These are phyloP conservation scores for Heliangelus exortis DNA, from an alignment of 2,797 vertebrate genomes.

Conservation along the genomic window DNA sequence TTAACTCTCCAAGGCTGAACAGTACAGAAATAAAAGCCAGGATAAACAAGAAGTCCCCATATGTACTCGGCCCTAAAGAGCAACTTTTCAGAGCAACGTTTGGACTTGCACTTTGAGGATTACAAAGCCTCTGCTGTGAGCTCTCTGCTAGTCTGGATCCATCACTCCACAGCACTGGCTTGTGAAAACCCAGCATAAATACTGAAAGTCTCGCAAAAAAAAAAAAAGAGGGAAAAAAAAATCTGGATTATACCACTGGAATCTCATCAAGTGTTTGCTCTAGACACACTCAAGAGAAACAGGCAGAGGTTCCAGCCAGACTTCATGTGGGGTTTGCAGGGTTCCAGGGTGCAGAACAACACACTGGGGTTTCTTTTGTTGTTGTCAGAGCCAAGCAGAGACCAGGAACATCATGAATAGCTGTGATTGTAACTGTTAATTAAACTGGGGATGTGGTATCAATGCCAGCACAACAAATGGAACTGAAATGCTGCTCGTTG, in stretches of 20 bases:
- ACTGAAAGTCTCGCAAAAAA: not conserved
- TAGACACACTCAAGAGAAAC: not conserved
- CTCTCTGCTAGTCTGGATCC: not conserved
- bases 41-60: constrained; percentile 48
- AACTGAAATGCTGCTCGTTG: not conserved
- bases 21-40: constrained; percentile 15
- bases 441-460: not conserved
- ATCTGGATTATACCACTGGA: not conserved
- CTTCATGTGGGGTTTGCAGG: not conserved
- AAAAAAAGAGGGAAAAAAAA: not conserved
- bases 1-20: constrained; percentile 18
- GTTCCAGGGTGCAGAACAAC: not conserved
- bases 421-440: constrained; percentile 29
- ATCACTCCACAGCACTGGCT: rapidly evolving
- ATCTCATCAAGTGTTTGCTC: constrained; percentile 44
- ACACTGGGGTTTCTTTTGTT: not conserved
- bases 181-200: not conserved
- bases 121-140: constrained; percentile 37
- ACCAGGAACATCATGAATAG: not conserved
- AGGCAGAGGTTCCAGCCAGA: constrained; percentile 7
- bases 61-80: constrained; percentile 9
- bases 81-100: constrained; percentile 34
- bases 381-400: not conserved
- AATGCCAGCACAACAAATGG: constrained; percentile 26
- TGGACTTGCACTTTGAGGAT: constrained; percentile 38